phyloP scores from a whole-genome alignment of 2,888 invertebrate genomes.

The Andrena bicolor region DNA sequence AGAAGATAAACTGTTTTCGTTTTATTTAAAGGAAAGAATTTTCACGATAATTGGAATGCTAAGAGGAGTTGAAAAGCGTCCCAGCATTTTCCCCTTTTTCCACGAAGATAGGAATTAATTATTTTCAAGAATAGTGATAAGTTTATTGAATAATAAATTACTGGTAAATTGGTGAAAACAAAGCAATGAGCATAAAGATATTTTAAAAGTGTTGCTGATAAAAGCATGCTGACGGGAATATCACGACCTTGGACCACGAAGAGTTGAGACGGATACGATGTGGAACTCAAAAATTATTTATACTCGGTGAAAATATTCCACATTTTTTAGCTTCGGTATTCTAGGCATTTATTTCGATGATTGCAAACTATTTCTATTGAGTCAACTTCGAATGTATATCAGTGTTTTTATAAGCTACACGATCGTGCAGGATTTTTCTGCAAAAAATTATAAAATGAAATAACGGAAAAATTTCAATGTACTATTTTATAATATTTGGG shows the following conservation, averaged over 20 bases:
- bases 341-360: neutral
- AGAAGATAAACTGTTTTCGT: too few species aligned
- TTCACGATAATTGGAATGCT: too few species aligned
- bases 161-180: neutral
- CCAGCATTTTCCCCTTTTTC: neutral
- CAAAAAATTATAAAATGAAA: too few species aligned
- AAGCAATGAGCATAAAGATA: neutral
- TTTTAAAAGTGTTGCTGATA: slow-evolving; percentile 21
- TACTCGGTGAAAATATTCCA: neutral
- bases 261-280: neutral
- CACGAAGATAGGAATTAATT: too few species aligned
- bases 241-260: slow-evolving; percentile 2
- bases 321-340: neutral
- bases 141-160: neutral
- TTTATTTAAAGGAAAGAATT: too few species aligned
- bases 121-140: neutral
- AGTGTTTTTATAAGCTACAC: too few species aligned
- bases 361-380: neutral
- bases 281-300: slow-evolving; percentile 4
- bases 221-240: slow-evolving; percentile 9
- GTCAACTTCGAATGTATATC: too few species aligned
- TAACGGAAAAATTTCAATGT: too few species aligned
- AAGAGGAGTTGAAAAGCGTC: too few species aligned
- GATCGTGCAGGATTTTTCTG: too few species aligned
- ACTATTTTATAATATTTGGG: too few species aligned